Conservation (phyloP, 2,113 vertebrate species). For the Podiceps cristatus region DNA sequence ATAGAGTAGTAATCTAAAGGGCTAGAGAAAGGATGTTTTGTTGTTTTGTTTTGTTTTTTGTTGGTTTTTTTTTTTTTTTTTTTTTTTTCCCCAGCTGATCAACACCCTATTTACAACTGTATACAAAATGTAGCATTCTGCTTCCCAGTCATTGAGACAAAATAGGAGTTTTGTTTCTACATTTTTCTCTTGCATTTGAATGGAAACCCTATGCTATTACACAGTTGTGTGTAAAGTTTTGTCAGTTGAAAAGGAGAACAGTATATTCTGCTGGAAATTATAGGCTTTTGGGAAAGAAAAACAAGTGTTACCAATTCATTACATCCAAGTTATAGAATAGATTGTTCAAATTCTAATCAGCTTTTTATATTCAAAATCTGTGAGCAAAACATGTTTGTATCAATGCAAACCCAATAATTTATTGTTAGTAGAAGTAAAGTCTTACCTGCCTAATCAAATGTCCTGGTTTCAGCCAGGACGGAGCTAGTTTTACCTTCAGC, state of each 20-base stretch:
- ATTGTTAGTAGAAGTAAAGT: background rate
- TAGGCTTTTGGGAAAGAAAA: rapidly evolving
- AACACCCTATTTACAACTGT: background rate
- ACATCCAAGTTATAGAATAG: background rate
- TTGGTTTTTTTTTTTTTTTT: too few relatives aligned
- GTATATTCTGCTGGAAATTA: background rate
- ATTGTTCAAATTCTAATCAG: background rate
- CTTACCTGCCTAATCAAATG: background rate
- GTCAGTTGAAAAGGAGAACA: background rate
- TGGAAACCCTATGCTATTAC: background rate
- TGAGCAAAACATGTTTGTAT: background rate
- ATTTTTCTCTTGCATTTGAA: background rate
- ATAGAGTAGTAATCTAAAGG: background rate
- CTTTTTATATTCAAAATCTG: background rate
- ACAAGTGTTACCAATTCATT: background rate
- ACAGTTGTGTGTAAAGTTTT: background rate
- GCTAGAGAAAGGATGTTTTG: background rate
- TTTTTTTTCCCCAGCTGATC: background rate
- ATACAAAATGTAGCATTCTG: background rate
- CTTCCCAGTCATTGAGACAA: background rate
- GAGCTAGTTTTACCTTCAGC: too few relatives aligned
- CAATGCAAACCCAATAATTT: background rate
- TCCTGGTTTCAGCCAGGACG: too few relatives aligned
- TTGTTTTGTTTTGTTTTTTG: too few relatives aligned
- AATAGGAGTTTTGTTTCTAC: background rate